Base-by-base conservation (phyloP, 2,888 invertebrate species). In the Fissipunctia ypsillon region DNA sequence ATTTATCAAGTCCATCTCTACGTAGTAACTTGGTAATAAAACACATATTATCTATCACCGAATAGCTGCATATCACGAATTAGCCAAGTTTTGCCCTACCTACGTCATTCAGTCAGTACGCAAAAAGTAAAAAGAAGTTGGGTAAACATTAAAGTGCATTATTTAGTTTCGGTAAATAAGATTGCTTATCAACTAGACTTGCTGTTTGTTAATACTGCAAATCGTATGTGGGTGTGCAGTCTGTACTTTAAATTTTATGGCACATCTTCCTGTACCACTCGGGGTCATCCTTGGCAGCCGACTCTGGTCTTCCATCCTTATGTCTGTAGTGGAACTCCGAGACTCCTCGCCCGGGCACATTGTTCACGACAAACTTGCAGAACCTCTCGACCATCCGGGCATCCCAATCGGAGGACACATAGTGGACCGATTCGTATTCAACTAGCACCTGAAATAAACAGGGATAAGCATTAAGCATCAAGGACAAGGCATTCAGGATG, bases 291-390 rank as follows among this genome's bases (percentile, higher is more conserved):
- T 86, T 87, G 14, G 95, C 90, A 0, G 90, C 93, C 14, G 87
- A 81, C 43, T 95, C 95, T 0, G 97, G 97, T 3, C 97, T 92
- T 0, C 97, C 97, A 14, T 92, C 95, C 16, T 90, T 91, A 88
- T 97, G 96, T 61, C 97, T 94, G 91, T 98, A 98, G 88, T 98
- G 97, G 95, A 97, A 98, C 92, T 98, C 98, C 0, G 97, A 97
- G 43, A 98, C 97, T 0, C 98, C 98, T 78, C 97, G 97, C 0
- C 98, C 98, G 0, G 96, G 95, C 0, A 97, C 91, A 0, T 97
- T 97, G 92, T 97, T 97, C 14, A 97, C 97, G 0, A 89, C 81
- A 88, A 93, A 97, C 86, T 94, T 95, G 86, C 95, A 96, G 91
- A 96, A 96, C 65, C 98, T 93, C 90, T 98, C 98, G 83, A 97